Conservation (phyloP, 2,113 vertebrate genomes). For the Myotis brandtii region DNA sequence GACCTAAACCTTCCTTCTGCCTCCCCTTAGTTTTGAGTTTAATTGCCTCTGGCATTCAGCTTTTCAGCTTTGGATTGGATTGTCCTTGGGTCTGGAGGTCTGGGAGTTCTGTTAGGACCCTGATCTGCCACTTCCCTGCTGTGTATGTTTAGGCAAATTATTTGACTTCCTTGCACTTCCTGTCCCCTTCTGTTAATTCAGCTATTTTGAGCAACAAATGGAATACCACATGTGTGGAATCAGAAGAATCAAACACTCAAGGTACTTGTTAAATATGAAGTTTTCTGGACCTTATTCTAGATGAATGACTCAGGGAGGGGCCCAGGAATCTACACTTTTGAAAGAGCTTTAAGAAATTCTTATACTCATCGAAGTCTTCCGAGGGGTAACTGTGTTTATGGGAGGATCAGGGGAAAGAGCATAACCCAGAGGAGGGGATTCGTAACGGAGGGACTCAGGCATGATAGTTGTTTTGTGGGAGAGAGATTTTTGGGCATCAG, state of each 20-base stretch:
- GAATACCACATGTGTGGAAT: background rate
- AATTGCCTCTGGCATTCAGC: background rate
- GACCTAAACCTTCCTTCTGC: background rate
- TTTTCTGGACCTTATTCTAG: background rate
- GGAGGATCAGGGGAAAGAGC: background rate
- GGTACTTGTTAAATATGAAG: background rate
- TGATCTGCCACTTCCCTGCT: background rate
- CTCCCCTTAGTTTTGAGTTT: background rate
- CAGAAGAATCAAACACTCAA: background rate
- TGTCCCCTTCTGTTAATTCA: background rate
- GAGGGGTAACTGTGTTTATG: background rate
- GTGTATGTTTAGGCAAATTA: background rate
- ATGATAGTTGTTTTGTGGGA: background rate
- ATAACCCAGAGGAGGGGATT: background rate
- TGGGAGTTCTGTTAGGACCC: background rate
- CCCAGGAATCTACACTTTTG: background rate
- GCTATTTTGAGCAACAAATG: background rate
- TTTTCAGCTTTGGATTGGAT: background rate
- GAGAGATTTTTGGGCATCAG: background rate
- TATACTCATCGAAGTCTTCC: background rate
- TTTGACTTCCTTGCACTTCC: background rate
- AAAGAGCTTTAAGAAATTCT: constrained; percentile 26
- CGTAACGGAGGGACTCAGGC: background rate
- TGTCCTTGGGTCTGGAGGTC: background rate
- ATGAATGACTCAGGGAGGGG: background rate